phyloP scores from a whole-genome alignment of 2,113 vertebrate genomes.

The Equus quagga region DNA sequence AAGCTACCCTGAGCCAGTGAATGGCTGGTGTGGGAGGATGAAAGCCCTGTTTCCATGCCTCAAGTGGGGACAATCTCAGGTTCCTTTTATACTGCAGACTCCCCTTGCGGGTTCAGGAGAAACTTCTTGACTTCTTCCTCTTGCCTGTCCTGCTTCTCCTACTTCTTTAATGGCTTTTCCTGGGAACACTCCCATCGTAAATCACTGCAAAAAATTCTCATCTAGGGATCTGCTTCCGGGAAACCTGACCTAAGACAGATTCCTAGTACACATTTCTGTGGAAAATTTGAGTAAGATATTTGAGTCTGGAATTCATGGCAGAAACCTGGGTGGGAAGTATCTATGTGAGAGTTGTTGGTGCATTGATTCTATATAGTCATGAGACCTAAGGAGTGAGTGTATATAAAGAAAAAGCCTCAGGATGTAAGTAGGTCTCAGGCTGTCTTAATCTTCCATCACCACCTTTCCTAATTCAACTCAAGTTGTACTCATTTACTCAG shows the following conservation, averaged over 20 bases:
- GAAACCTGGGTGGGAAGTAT: not conserved
- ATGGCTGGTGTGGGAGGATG: not conserved
- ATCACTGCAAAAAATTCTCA: not conserved
- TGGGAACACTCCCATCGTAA: not conserved
- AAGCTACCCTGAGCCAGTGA: not conserved
- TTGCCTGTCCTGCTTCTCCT: not conserved
- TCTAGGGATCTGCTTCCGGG: not conserved
- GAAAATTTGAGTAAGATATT: not conserved
- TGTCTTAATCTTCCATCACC: not conserved
- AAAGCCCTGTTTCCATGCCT: not conserved
- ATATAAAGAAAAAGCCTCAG: not conserved
- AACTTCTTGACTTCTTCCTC: not conserved
- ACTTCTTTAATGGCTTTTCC: not conserved
- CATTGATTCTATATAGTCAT: not conserved
- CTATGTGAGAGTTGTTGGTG: not conserved
- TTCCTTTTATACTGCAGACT: not conserved
- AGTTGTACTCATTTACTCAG: not conserved
- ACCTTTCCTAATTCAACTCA: not conserved
- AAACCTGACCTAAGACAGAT: not conserved
- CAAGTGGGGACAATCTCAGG: not conserved
- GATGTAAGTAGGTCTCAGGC: not conserved
- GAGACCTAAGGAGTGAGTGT: not conserved
- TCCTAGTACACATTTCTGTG: not conserved
- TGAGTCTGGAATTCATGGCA: not conserved
- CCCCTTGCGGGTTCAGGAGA: too few species aligned